Evolutionary conservation across 2,888 invertebrate species (phyloP).

Genomic region (Nasonia oneida): DNA sequence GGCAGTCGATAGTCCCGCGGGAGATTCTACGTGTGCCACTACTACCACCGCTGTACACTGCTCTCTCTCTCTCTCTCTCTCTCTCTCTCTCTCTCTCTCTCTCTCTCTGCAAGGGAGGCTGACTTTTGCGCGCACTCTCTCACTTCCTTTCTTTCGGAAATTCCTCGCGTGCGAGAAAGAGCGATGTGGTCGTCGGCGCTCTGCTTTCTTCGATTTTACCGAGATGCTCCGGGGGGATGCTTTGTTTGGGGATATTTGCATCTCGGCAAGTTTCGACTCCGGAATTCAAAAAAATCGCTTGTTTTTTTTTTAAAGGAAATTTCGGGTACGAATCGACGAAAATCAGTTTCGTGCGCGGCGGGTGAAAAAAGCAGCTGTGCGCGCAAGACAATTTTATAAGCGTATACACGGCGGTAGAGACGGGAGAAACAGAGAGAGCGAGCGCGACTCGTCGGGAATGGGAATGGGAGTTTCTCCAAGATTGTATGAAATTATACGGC

Average conservation of each 20-base stretch:
- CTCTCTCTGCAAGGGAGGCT: background rate
- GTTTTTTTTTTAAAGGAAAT: background rate
- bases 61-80: slow-evolving; percentile 8
- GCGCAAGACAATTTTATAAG: background rate
- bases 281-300: slow-evolving; percentile 10
- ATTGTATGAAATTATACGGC: slow-evolving; percentile 75
- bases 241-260: background rate
- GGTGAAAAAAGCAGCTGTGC: background rate
- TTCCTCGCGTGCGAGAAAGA: slow-evolving; percentile 11
- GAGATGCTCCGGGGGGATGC: background rate
- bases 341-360: slow-evolving; percentile 4
- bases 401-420: background rate
- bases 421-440: background rate
- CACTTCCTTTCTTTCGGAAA: slow-evolving; percentile 24
- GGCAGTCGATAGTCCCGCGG: slow-evolving; percentile 79
- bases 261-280: background rate
- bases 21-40: slow-evolving; percentile 70
- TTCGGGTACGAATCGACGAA: background rate
- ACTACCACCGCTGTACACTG: slow-evolving; percentile 61
- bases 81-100: slow-evolving; percentile 7
- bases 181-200: background rate
- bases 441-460: slow-evolving; percentile 45
- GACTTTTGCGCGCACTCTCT: slow-evolving; percentile 27
- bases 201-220: slow-evolving; percentile 30
- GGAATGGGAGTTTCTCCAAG: slow-evolving; percentile 68